Evolutionary conservation across 2,888 invertebrate genomes (phyloP), one percentile per base, ranked within the genome.

Genomic region (Pristionchus fissidentatus): DNA sequence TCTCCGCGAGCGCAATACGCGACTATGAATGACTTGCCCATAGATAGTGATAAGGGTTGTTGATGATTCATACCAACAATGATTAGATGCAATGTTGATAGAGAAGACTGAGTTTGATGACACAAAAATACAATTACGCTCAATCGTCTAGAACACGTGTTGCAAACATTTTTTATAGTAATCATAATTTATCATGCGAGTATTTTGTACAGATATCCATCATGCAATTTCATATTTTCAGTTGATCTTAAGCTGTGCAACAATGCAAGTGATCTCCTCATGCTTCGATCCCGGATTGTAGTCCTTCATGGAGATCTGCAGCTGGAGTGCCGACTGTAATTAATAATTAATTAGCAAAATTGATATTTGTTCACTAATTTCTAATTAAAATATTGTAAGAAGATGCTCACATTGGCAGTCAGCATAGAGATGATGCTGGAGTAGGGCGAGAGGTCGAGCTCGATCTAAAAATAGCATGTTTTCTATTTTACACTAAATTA

Each of bases 261-360:
- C 87, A 19, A 90, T 90, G 84, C 90, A 90, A n/a, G 89, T 88
- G 84, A 90, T 90, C 81, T 88, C 88, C 84, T 90, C 88, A 81
- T 90, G 88, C 0, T 60, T 79, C 19, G 85, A 85, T 32, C 88
- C 89, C 49, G 46, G 38, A 84, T 90, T 89, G 85, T 87, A 87
- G 86, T 90, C 86, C 85, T 75, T 87, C 89, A 90, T 90, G 41
- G 87, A 84, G 82, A 90, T 90, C 35, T 88, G 85, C 38, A 90
- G 87, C 80, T 90, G 87, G 84, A 90, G 89, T 10, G 90, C 87
- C 26, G 87, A 88, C 88, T 89, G 83, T 26, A 70, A 82, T 46
- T 19, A 26, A 26, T 26, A 43, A 55, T n/a, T 41, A 8, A 29
- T 41, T 26, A 75, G n/a, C n/a, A n/a, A 8, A 41, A 8, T 78